Base-by-base conservation (phyloP, 2,888 invertebrate species). In the Fragum sueziense region DNA sequence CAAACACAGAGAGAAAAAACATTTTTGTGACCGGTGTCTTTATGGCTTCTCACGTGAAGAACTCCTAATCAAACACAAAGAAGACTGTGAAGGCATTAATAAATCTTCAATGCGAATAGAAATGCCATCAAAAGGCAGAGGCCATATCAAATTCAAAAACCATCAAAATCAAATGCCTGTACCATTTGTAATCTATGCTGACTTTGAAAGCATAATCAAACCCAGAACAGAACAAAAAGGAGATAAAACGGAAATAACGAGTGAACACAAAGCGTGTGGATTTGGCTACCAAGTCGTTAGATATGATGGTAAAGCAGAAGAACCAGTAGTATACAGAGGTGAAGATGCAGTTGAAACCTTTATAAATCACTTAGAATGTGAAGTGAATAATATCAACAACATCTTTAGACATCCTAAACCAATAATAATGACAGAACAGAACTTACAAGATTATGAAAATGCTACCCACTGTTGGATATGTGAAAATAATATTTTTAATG, bases 21-120 rank as follows among this genome's bases (percentile, higher is more conserved):
- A 76, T 59, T 76, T 76, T 25, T 76, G 76, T 25, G 68, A 76
- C 68, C 68, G 76, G 2, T 76, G 78, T 41, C 59, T 73, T 33
- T 70, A 74, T 61, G 77, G 77, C 51, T 77, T 72, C 72, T 68
- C 61, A 72, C 3, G 70, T 20, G 70, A 70, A 54, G 70, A 62
- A 11, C 17, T 74, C 1, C 74, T 74, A 20, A 65, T 33, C 72
- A 76, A 72, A 76, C 76, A 72, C 68, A 76, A 59, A 69, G 76
- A 76, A 59, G 71, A 76, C 67, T 76, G 76, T 73, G 69, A 73
- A 69, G 69, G 62, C 17, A 73, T 77, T 20, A 77, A 73, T 52
- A 73, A 73, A 67, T 41, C 29, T 22, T 67, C 71, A 68, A 67
- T 34, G 29, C 0, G 77, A 68, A 59, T 77, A 73, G 68, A 77